Conservation (phyloP, 2,113 vertebrate species). For the Gorilla gorilla region DNA sequence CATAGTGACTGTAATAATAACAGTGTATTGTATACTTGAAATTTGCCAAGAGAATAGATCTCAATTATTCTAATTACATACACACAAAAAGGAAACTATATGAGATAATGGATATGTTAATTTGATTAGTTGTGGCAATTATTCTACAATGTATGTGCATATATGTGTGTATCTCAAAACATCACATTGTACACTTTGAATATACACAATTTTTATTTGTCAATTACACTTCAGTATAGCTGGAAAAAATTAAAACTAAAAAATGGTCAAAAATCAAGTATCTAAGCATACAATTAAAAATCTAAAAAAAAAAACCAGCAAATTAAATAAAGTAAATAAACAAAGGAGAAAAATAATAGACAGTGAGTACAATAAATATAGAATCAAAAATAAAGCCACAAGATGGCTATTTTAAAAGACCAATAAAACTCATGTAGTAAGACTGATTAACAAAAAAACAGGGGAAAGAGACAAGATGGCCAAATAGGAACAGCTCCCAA, state of each 20-base stretch:
- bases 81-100: neutral
- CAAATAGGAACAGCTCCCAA: too few species aligned
- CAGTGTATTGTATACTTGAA: neutral
- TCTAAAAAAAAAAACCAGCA: neutral
- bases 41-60: neutral
- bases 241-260: neutral
- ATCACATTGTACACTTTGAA: neutral
- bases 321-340: neutral
- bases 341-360: neutral
- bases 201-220: neutral
- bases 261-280: neutral
- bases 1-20: neutral
- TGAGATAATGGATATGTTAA: neutral
- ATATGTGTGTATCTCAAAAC: neutral
- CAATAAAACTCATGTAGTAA: neutral
- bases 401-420: neutral
- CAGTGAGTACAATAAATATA: neutral
- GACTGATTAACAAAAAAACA: neutral
- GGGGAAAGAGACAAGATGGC: too few species aligned
- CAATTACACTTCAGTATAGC: neutral
- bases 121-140: neutral
- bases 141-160: neutral
- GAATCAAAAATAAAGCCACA: neutral
- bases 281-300: neutral
- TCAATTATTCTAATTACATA: neutral